Base-by-base conservation (phyloP, 37 sponge, comb jelly and placozoan genomes). In the Dysidea cf. avara region DNA sequence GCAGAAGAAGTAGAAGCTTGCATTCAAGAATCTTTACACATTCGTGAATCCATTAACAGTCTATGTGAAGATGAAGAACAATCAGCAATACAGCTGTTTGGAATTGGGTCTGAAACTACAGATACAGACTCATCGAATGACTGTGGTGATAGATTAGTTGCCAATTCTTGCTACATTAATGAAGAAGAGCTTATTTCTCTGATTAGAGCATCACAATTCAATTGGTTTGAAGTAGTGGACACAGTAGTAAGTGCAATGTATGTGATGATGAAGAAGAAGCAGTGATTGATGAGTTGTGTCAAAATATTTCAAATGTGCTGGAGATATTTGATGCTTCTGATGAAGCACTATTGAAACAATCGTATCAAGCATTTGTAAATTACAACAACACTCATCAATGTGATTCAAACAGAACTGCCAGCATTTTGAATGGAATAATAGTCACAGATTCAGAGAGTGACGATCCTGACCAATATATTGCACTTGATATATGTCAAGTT, bases 151-250 rank as follows among this genome's bases (percentile, higher is more conserved):
- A 25, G 26, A 56, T n/a, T n/a, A n/a, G n/a, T n/a, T n/a, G n/a
- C n/a, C n/a, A n/a, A n/a, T 22, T 32, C 58, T 72, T 13, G 7
- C 3, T 13, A 52, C 3, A 2, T 16, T 26, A 21, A 18, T 28
- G 53, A 21, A 48, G 70, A 48, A 20, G 13, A 57, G 18, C 22
- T 56, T 1, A 3, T 7, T 1, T 1, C 56, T 35, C 3, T 72
- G 39, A 26, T 48, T 17, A 25, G 28, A 2, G 32, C 59, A 31
- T 21, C 56, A 2, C 3, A 72, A 55, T 20, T 29, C 29, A 71
- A 71, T 55, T 71, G 71, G 71, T 71, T 71, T 71, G 49, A 32
- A 32, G 29, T 71, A 25, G 71, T 31, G 7, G 71, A 71, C 13
- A 12, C 46, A 43, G 9, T 12, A 43, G 9, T 12, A 9, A 43